Evolutionary conservation across 2,888 invertebrate species (phyloP).

Genomic region (Villa cingulata): DNA sequence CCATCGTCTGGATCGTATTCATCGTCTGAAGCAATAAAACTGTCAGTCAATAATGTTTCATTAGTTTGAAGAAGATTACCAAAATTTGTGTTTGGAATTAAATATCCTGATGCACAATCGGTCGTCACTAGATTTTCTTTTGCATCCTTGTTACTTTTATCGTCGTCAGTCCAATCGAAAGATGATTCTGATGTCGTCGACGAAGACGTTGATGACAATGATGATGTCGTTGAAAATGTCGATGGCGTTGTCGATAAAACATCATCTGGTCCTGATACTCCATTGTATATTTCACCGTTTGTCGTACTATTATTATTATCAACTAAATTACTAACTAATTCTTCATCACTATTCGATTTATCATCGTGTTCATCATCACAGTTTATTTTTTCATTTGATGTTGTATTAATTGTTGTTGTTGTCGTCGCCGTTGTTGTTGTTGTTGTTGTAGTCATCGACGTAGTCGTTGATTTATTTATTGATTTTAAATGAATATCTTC

Average conservation of each 20-base stretch:
- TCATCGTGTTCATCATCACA: conserved; percentile 16
- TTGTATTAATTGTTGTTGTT: conserved; percentile 9
- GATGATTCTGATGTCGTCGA: conserved; percentile 26
- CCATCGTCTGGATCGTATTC: conserved; percentile 20
- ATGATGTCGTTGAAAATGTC: conserved; percentile 24
- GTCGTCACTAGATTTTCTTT: conserved; percentile 25
- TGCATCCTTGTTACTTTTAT: conserved; percentile 20
- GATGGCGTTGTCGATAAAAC: conserved; percentile 20
- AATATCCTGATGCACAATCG: conserved; percentile 34
- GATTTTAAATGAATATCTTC: conserved; percentile 53
- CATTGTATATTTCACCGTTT: conserved; percentile 7
- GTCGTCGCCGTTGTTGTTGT: conserved; percentile 9
- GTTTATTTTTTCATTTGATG: conserved; percentile 9
- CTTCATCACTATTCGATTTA: conserved; percentile 19
- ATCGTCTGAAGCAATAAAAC: conserved; percentile 34
- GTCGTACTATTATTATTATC: conserved; percentile 13
- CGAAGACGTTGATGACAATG: conserved; percentile 26
- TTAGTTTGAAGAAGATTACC: conserved; percentile 35
- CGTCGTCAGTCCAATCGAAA: conserved; percentile 27
- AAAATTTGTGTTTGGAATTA: conserved; percentile 36
- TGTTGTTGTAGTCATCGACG: conserved; percentile 16
- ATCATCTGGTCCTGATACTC: conserved; percentile 6
- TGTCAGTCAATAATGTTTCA: conserved; percentile 34
- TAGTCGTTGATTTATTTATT: conserved; percentile 11
- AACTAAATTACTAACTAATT: conserved; percentile 17